Evolutionary conservation across 1,140 invertebrate genomes (phyloP), one percentile per base, ranked within the genome.

Genomic region (Zaprionus gabonicus): DNA sequence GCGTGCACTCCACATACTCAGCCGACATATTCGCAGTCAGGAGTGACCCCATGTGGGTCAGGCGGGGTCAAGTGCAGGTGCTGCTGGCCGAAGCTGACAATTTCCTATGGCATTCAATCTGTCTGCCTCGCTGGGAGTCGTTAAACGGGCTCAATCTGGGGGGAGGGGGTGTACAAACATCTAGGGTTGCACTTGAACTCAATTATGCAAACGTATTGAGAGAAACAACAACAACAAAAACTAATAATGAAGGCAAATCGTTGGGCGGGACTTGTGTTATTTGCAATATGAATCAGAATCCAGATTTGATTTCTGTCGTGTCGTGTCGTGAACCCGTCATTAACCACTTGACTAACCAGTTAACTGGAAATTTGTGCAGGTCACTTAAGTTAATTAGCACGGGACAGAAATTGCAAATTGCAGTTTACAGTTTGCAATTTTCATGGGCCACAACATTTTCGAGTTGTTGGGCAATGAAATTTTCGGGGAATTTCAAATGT

Each of bases 361-460:
- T 56, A 28, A 15, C n/a, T 56, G 6, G 4, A 27, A 56, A 56
- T 28, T 9, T 13, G 46, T 25, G 10, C 6, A 13, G 46, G 17
- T 51, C 20, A 51, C 10, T 23, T 23, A 4, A 3, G 10, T 25
- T 51, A 13, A 51, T 51, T 51, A 51, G 46, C 20, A 38, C 36
- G 4, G 36, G 13, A 15, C 36, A 13, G 36, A 38, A 38, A 38
- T 38, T 46, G 41, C 41, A 46, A 53, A 23, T 53, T 13, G 49
- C 20, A 7, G 15, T 15, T 55, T 66, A 34, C 64, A 20, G 17
- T 34, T 38, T 57, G 12, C 57, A 62, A 4, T 41, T 62, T 51
- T 38, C 36, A 38, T 38, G 3, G 3, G 36, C 36, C 36, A 15
- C 36, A 15, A 38, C 36, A 15, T 38, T 15, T 38, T 38, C 36